Conservation (phyloP, 37 sponge, comb jelly and placozoan genomes). For the Halisarca cf. caerulea region DNA sequence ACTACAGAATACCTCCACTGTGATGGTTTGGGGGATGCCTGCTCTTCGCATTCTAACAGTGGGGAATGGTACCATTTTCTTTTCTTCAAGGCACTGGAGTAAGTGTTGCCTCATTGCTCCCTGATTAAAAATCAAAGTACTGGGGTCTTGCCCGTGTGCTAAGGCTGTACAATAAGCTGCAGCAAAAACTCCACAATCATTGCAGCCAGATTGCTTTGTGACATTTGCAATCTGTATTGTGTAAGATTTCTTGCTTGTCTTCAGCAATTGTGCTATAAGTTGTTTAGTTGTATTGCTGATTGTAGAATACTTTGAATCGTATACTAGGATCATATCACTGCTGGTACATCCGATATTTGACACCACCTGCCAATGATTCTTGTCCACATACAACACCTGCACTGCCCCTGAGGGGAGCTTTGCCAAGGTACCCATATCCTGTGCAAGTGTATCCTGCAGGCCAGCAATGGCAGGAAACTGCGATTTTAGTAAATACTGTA, state of each 20-base stretch:
- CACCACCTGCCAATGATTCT: no score
- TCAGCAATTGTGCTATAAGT: not conserved
- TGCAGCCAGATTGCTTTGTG: not conserved
- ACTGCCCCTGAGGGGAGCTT: no score
- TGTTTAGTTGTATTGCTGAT: not conserved
- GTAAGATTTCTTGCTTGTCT: not conserved
- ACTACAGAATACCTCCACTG: not conserved
- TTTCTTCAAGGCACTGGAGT: not conserved
- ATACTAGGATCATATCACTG: no score
- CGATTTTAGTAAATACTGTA: no score
- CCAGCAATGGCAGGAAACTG: no score
- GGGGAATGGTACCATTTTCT: not conserved
- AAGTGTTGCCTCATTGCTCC: not conserved
- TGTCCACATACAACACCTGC: no score
- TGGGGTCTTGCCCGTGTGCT: slow-evolving; percentile 4
- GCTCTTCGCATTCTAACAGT: not conserved
- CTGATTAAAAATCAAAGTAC: not conserved
- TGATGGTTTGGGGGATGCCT: not conserved
- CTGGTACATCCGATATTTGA: no score
- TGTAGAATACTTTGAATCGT: not conserved
- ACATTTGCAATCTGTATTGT: not conserved
- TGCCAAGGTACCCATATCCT: no score
- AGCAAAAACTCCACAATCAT: slow-evolving; percentile 2
- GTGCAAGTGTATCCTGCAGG: no score
- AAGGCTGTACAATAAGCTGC: not conserved